A percentile compares a stretch with the other conserved stretches of the same genome.
Evolutionary conservation across 2,888 invertebrate genomes (phyloP).

Genomic region (Amblyjoppa proteus): DNA sequence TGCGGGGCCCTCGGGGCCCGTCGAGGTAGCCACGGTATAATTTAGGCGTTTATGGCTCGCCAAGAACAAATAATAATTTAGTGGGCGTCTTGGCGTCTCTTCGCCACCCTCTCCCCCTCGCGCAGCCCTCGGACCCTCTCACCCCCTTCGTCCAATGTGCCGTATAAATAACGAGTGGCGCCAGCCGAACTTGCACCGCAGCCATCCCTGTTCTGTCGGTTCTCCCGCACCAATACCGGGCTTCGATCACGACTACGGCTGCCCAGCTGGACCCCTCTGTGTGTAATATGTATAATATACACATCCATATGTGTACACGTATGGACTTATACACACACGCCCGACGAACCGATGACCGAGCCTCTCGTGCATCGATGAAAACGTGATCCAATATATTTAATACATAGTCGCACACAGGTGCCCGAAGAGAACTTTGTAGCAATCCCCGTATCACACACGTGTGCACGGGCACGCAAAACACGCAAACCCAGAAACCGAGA

Average conservation of each 20-base stretch:
- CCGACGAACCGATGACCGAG: constrained; percentile 22
- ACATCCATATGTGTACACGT: background rate
- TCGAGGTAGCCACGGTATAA: constrained; percentile 82
- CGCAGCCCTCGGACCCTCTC: constrained; percentile 48
- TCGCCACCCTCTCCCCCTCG: constrained; percentile 64
- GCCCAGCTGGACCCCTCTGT: constrained; percentile 44
- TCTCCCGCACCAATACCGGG: constrained; percentile 60
- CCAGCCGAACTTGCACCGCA: constrained; percentile 80
- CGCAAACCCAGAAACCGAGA: background rate
- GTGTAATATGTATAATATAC: background rate
- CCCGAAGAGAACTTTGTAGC: constrained; percentile 31
- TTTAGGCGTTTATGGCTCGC: constrained; percentile 84
- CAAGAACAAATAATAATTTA: constrained; percentile 85
- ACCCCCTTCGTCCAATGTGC: constrained; percentile 65
- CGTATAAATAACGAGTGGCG: constrained; percentile 85
- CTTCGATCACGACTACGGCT: constrained; percentile 8
- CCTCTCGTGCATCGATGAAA: constrained; percentile 31
- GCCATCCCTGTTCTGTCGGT: constrained; percentile 77
- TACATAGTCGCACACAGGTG: background rate
- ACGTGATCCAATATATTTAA: constrained; percentile 53
- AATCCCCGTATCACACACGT: constrained; percentile 30
- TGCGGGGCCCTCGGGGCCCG: constrained; percentile 69
- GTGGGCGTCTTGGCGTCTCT: constrained; percentile 82
- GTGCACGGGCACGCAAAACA: background rate
- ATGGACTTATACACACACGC: background rate